Evolutionary conservation across 2,888 invertebrate species (phyloP), one percentile per base, ranked within the genome.

Genomic region (Desoria tigrina): DNA sequence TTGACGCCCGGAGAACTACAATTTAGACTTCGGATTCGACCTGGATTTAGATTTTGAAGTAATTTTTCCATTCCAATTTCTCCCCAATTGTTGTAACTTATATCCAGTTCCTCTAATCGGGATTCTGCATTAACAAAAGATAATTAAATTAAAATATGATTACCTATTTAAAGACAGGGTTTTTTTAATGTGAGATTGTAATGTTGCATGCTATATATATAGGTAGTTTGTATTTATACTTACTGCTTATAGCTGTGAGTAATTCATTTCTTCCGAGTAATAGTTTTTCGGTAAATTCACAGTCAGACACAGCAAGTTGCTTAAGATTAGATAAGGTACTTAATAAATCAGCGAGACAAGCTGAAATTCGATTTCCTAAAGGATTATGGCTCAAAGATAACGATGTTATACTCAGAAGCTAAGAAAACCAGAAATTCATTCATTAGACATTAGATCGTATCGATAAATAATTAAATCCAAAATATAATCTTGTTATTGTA

Each of bases 321-420:
- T 66, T 65, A 2, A 76, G 61, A 24, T 66, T 55, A 9, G 60
- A n/a, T 9, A 74, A 61, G n/a, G 42, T 42, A 9, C 26, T n/a
- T 18, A 74, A 21, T 7, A 76, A 54, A 16, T 65, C 24, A 11
- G 61, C 56, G 1, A 71, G 14, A 21, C 53, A 9, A 16, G 50
- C 54, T 16, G 66, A 66, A 2, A 68, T 60, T 11, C 61, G 60
- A 59, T 72, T 69, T 37, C 75, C 74, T 6, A 76, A 39, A 0
- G 74, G 69, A 45, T 76, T 76, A 49, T 73, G 68, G 53, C 71
- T 74, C 21, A 75, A 32, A 16, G 63, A 57, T 21, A 75, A 53
- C 18, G 61, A 58, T 0, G 32, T 42, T 26, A 73, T 26, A 11
- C 57, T 49, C 1, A 65, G 2, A 21, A 65, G 65, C 71, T 69